Percentiles rank a stretch among this genome's conserved stretches.
phyloP scores from a whole-genome alignment of 2,113 vertebrate genomes.

The Phrynosoma platyrhinos region DNA sequence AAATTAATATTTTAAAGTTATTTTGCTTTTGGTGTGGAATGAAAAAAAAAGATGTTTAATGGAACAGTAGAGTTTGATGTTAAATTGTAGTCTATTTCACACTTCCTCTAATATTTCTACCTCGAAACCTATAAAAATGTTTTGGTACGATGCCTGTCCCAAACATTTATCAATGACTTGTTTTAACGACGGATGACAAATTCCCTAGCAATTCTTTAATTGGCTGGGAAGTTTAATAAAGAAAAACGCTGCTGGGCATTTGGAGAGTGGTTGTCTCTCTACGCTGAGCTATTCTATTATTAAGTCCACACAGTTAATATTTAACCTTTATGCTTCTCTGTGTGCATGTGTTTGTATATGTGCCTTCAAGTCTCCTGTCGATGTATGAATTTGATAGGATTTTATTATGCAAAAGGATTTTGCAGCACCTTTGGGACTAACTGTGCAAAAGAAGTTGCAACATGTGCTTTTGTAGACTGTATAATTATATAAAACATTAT shows the following conservation, averaged over 20 bases:
- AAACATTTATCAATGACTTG: neutral
- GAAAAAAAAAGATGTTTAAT: neutral
- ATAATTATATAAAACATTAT: no score
- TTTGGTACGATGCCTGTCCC: neutral
- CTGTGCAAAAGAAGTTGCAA: no score
- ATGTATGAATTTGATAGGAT: no score
- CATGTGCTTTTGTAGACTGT: no score
- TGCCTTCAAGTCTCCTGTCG: no score
- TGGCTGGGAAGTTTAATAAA: neutral
- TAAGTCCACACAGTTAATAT: neutral
- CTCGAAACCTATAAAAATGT: neutral
- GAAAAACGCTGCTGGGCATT: neutral
- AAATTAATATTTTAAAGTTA: neutral
- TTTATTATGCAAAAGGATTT: no score
- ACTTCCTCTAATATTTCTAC: neutral
- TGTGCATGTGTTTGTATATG: no score
- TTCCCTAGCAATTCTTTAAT: neutral
- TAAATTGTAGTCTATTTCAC: neutral
- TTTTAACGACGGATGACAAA: neutral
- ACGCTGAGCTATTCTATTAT: neutral
- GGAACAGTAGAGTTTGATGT: neutral
- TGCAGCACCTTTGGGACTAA: no score
- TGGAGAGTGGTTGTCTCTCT: neutral
- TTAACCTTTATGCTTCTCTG: no score
- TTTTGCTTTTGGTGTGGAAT: constrained; percentile 1